A percentile compares a stretch with the other conserved stretches of the same genome.
Evolutionary conservation across 2,113 vertebrate species (phyloP).

Genomic region (Brachyhypopomus occidentalis): DNA sequence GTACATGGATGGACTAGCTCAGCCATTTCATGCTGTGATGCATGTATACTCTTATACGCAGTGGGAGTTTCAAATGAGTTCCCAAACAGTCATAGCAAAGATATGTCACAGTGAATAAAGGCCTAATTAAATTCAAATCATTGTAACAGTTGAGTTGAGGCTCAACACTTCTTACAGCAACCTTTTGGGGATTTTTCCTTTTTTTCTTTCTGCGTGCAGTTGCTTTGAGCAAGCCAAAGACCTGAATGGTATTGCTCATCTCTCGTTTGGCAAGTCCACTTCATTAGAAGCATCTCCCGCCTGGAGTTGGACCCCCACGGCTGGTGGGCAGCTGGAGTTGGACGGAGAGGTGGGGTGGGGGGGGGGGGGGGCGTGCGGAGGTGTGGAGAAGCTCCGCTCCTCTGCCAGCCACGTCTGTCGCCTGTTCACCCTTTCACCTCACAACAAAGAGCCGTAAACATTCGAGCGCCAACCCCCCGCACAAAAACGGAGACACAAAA

Average conservation of each 20-base stretch:
- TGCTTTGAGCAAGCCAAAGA: neutral
- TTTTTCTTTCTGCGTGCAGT: neutral
- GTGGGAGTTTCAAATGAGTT: slow-evolving; percentile 24
- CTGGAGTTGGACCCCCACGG: slow-evolving; percentile 34
- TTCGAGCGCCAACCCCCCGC: slow-evolving; percentile 41
- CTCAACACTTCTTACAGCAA: slow-evolving; percentile 14
- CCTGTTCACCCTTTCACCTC: slow-evolving; percentile 41
- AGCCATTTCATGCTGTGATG: slow-evolving; percentile 38
- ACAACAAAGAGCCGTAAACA: slow-evolving; percentile 57
- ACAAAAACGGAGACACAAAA: slow-evolving; percentile 39
- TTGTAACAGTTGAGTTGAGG: slow-evolving; percentile 28
- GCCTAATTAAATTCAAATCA: slow-evolving; percentile 50
- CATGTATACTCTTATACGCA: slow-evolving; percentile 27
- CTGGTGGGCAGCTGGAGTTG: slow-evolving; percentile 17
- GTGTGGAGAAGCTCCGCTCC: neutral
- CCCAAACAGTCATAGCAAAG: slow-evolving; percentile 10
- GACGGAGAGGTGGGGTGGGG: neutral
- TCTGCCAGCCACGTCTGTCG: slow-evolving; percentile 47
- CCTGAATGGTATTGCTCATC: slow-evolving; percentile 6
- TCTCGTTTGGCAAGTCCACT: slow-evolving; percentile 33
- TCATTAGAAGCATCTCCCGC: slow-evolving; percentile 44
- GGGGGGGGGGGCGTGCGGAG: too few species aligned
- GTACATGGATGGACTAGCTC: slow-evolving; percentile 48
- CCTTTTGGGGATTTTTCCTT: neutral
- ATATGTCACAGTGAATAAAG: slow-evolving; percentile 35